These are phyloP conservation scores for Chloromyia formosa DNA, from an alignment of 2,888 invertebrate genomes.

Conservation along the genomic window DNA sequence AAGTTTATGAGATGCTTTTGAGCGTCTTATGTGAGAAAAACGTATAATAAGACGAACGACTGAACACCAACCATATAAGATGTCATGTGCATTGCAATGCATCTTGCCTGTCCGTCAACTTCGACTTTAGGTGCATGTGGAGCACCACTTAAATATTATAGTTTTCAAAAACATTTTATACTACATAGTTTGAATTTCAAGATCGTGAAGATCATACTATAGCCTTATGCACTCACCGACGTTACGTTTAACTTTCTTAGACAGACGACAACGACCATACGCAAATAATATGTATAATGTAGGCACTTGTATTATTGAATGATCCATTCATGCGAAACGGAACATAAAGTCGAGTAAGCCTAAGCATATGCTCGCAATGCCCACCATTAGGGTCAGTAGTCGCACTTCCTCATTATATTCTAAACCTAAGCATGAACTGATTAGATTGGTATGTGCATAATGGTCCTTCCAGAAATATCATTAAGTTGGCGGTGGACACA, in stretches of 20 bases:
- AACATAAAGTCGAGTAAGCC: not conserved
- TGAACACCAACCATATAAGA: constrained; percentile 35
- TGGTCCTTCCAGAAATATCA: too few relatives aligned
- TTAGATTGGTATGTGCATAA: too few relatives aligned
- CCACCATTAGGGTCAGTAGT: too few relatives aligned
- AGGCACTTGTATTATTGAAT: not conserved
- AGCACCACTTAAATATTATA: constrained; percentile 15
- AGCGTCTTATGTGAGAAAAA: constrained; percentile 38
- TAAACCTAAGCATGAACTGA: too few relatives aligned
- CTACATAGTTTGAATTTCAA: constrained; percentile 14
- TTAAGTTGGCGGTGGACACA: too few relatives aligned
- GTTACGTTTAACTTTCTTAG: constrained; percentile 35
- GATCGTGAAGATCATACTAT: constrained; percentile 35
- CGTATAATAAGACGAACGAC: not conserved
- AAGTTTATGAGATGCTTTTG: constrained; percentile 33
- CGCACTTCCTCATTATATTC: too few relatives aligned
- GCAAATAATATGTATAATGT: not conserved
- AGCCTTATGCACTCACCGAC: constrained; percentile 2
- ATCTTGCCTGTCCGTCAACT: not conserved
- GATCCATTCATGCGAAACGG: constrained; percentile 7
- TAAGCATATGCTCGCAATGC: too few relatives aligned
- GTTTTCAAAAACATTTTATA: constrained; percentile 10
- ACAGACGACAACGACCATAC: constrained; percentile 9
- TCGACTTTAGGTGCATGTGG: not conserved
- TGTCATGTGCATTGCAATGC: constrained; percentile 27